A percentile compares a stretch with the other conserved stretches of the same genome.
These are phyloP conservation scores for Callocephalon fimbriatum DNA, from an alignment of 2,113 vertebrate genomes.

Conservation along the genomic window DNA sequence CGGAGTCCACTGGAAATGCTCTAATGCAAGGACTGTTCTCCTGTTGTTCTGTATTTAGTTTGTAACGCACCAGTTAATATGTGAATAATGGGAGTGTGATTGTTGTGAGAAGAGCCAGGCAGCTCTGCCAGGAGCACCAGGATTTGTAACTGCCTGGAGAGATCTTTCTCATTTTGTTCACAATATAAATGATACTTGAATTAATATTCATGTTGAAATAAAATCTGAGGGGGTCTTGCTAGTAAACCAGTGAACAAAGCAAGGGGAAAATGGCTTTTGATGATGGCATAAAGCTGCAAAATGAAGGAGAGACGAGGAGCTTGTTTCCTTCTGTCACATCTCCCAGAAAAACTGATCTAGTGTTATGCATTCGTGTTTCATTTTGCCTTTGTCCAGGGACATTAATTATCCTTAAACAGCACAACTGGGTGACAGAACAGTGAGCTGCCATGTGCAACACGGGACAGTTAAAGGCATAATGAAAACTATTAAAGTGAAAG, in stretches of 20 bases:
- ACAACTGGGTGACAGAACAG: not conserved
- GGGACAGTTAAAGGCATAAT: not conserved
- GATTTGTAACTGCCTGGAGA: not conserved
- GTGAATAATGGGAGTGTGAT: not conserved
- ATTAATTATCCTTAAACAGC: not conserved
- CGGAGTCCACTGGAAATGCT: not conserved
- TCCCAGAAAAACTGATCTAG: not conserved
- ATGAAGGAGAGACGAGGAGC: not conserved
- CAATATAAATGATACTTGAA: not conserved
- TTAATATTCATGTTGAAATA: slow-evolving; percentile 29
- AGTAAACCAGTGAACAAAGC: not conserved
- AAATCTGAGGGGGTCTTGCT: not conserved
- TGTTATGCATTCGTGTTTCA: not conserved
- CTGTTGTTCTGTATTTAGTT: not conserved
- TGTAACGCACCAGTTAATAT: not conserved
- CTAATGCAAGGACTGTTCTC: not conserved
- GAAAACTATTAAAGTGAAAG: not conserved
- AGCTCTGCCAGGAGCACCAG: not conserved
- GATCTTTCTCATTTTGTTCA: slow-evolving; percentile 19
- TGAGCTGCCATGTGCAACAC: rapidly evolving
- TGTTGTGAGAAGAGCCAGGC: not conserved
- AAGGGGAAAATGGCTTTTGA: not conserved
- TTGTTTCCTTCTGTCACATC: not conserved
- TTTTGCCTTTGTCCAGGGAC: slow-evolving; percentile 12
- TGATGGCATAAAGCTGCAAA: not conserved